Percentiles rank a stretch among this genome's conserved stretches.
Conservation (phyloP, 2,113 vertebrate genomes). For the Dromas ardeola region DNA sequence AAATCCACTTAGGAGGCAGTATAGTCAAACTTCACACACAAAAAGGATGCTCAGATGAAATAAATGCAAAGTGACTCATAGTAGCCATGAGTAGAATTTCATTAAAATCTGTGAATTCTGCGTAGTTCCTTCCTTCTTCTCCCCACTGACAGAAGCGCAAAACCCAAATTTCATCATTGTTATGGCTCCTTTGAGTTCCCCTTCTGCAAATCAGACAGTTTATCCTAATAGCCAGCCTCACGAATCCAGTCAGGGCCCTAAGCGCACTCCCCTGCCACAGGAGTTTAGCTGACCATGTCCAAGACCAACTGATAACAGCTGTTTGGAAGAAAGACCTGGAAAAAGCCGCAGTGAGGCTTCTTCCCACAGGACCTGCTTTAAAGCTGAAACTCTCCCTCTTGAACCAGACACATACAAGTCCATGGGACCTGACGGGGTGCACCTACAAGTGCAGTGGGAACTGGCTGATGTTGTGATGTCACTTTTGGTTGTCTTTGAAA, state of each 20-base stretch:
- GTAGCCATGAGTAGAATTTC: not conserved
- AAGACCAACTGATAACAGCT: not conserved
- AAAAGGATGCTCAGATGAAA: not conserved
- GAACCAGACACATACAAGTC: not conserved
- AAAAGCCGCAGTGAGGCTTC: not conserved
- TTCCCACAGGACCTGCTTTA: not conserved
- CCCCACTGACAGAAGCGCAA: not conserved
- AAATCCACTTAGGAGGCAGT: not conserved
- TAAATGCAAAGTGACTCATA: not conserved
- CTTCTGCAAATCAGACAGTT: not conserved
- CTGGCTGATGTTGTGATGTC: not conserved
- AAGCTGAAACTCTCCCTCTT: not conserved
- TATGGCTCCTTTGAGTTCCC: not conserved
- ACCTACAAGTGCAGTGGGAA: not conserved
- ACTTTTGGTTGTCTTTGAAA: not conserved
- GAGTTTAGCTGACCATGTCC: not conserved
- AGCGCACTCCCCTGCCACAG: not conserved
- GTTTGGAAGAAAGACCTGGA: not conserved
- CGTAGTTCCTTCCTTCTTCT: not conserved
- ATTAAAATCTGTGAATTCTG: not conserved
- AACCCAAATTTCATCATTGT: not conserved
- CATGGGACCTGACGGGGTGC: not conserved
- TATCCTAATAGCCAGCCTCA: not conserved
- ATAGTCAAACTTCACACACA: not conserved
- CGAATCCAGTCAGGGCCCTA: not conserved